These are phyloP conservation scores for Corythornis vintsioides DNA, from an alignment of 2,113 vertebrate genomes.

Conservation along the genomic window DNA sequence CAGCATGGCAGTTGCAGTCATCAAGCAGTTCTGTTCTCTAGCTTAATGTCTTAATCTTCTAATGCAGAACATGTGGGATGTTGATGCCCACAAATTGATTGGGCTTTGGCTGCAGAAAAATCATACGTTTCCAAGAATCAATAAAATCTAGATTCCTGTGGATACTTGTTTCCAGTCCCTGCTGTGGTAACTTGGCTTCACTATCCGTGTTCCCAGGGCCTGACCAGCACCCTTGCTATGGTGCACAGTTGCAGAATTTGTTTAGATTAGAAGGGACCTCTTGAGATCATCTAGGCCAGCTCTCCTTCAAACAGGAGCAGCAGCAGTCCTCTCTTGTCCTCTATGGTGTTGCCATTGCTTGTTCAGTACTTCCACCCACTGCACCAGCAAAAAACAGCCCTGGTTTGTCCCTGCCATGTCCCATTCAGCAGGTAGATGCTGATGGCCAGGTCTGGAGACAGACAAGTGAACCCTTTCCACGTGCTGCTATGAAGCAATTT, in stretches of 20 bases:
- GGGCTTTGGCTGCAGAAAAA: background rate
- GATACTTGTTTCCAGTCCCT: background rate
- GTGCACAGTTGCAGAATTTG: background rate
- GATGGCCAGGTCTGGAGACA: background rate
- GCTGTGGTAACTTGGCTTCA: background rate
- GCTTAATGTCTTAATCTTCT: background rate
- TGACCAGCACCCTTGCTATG: background rate
- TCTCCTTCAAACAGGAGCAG: background rate
- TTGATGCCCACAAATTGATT: background rate
- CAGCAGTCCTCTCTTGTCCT: background rate
- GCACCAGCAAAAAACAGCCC: background rate
- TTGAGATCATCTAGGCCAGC: background rate
- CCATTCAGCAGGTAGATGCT: background rate
- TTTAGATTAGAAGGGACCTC: background rate
- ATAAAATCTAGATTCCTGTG: background rate
- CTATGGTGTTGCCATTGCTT: background rate
- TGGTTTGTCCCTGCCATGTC: background rate
- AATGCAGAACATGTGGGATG: background rate
- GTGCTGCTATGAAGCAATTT: background rate
- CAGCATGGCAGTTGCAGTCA: background rate
- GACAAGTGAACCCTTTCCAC: background rate
- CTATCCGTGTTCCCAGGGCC: background rate
- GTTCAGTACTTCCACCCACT: background rate
- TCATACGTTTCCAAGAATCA: background rate
- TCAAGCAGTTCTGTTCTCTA: background rate